Evolutionary conservation across 2,888 invertebrate genomes (phyloP), one percentile per base, ranked within the genome.

Genomic region (Sialis lutaria): DNA sequence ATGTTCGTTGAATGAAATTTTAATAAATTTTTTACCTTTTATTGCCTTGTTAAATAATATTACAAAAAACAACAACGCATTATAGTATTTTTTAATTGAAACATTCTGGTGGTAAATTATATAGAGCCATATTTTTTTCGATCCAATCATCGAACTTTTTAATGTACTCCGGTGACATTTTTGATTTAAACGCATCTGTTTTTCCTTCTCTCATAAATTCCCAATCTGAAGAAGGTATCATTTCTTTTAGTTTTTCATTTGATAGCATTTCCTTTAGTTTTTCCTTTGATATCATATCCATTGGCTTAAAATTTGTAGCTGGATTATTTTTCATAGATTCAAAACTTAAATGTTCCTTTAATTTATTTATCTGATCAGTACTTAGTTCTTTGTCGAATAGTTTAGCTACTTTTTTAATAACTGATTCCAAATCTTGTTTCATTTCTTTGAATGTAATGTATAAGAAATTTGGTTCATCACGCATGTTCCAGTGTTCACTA

Each of bases 331-430:
- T n/a, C n/a, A n/a, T n/a, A n/a, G 57, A 64, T n/a, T 61, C 58
- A 55, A 75, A 75, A 47, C 67, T 67, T 50, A 73, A 64, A 56
- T 72, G 71, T 2, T 64, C 53, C 34, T 58, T 55, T 10, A 75
- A 59, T 1, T 50, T 49, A 2, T 58, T 53, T 30, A 67, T 54
- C 42, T 67, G 58, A 2, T 64, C 60, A 2, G 60, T 56, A 2
- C 53, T 56, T 34, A 62, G 58, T 49, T 50, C 47, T 45, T 60
- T 63, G 5, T 60, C 61, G 10, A 72, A 54, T 51, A 72, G 73
- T 6, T 57, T 49, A 1, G 67, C 65, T 5, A 69, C 61, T 45
- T 60, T 58, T 39, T 54, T 55, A 7, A 74, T 64, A 33, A 65
- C 62, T 8, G 61, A 57, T 8, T 59, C 53, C 13, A 72, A 57